Conservation (phyloP, 2,888 invertebrate species). For the Cataglyphis livida region DNA sequence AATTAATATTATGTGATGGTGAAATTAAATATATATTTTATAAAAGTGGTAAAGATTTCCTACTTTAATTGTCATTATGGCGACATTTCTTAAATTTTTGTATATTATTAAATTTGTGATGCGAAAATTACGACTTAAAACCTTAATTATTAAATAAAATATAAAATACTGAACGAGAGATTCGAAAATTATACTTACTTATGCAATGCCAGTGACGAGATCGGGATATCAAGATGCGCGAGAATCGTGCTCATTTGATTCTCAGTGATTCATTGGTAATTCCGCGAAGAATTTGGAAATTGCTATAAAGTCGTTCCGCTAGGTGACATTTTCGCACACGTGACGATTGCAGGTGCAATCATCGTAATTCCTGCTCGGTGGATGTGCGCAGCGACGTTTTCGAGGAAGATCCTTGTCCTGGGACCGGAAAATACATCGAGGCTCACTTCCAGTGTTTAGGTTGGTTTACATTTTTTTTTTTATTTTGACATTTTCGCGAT, state of each 20-base stretch:
- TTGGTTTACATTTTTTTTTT: conserved; percentile 78
- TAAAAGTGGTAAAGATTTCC: neutral
- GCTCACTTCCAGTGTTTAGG: conserved; percentile 87
- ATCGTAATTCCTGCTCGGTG: conserved; percentile 81
- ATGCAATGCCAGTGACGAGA: neutral
- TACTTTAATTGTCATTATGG: neutral
- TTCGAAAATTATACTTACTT: neutral
- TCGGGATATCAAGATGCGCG: conserved; percentile 2
- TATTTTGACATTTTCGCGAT: conserved; percentile 27
- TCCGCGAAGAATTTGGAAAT: conserved; percentile 58
- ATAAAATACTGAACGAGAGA: neutral
- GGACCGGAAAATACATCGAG: conserved; percentile 88
- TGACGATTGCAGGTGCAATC: conserved; percentile 83
- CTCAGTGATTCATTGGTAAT: conserved; percentile 54
- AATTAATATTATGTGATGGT: neutral
- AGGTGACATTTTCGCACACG: conserved; percentile 75
- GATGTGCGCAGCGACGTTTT: conserved; percentile 84
- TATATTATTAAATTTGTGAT: neutral
- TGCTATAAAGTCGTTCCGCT: conserved; percentile 57
- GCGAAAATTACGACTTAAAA: conserved; percentile 13
- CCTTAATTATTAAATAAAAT: neutral
- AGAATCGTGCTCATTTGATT: conserved; percentile 59
- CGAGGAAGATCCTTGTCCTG: conserved; percentile 88
- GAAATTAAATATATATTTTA: neutral
- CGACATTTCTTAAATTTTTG: neutral